Base-by-base conservation (phyloP, 2,797 vertebrate species). In the Sylvilagus floridanus region DNA sequence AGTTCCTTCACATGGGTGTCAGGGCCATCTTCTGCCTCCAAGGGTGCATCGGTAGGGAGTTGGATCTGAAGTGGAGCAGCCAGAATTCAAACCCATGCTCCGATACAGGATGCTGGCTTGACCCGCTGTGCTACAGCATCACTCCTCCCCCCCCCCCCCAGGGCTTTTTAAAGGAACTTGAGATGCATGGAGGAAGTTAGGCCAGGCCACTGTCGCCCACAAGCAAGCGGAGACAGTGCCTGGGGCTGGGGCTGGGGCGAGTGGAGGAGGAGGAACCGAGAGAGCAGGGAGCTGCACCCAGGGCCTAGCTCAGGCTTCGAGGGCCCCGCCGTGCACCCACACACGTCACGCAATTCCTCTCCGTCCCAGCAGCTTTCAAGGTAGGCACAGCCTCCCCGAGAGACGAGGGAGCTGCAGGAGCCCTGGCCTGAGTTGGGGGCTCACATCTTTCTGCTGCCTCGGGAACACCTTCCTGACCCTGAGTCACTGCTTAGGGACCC, bases 311-410 rank as follows among this genome's bases (percentile, higher is more conserved):
- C 57, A 26, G 68, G 68, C 11, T n/a, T 32, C 50, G 2, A 32
- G 50, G 66, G 21, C 4, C 68, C 42, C 78, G 30, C 69, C 24
- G 0, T 13, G 2, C 0, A 0, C n/a, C 12, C 1, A 0, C 21
- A 14, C 9, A 1, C 3, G 30, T n/a, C 24, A 30, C 14, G 2
- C 7, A 1, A 32, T 73, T 35, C 13, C 14, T 35, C 32, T 65
- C 2, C 2, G 7, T 66, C 84, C 30, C 57, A 79, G 42, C n/a
- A 3, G 8, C 52, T 75, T 88, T 42, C 32, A 21, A 10, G 24
- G 47, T 21, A 75, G 66, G 42, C 30, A 26, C 22, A 28, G 81
- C 4, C 9, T 28, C 26, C 68, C 24, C 2, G 3, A 26, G 42
- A 81, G 22, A 5, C 4, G 12, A 72, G 71, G 35, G 30, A 50